phyloP scores from a whole-genome alignment of 1,140 invertebrate species.

The Rhopalosiphum maidis region DNA sequence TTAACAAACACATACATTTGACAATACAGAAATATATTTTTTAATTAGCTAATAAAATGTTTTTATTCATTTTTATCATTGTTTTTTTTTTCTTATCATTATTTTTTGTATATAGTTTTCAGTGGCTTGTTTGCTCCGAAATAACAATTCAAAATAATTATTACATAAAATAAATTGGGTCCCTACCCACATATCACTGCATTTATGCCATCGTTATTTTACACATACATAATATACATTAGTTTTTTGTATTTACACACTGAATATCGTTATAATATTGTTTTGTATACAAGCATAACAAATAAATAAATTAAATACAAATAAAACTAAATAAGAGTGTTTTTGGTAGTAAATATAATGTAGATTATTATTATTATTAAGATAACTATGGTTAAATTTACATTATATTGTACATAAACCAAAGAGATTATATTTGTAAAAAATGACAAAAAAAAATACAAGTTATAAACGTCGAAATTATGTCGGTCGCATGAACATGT shows the following conservation, averaged over 20 bases:
- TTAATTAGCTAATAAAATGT: constrained; percentile 58
- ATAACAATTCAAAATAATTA: constrained; percentile 56
- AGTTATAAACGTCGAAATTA: constrained; percentile 36
- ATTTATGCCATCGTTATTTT: constrained; percentile 47
- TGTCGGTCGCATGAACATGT: constrained; percentile 26
- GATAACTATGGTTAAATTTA: constrained; percentile 49
- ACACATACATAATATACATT: constrained; percentile 52
- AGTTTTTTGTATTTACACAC: constrained; percentile 51
- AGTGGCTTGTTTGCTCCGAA: constrained; percentile 28
- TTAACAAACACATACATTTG: constrained; percentile 29
- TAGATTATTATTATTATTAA: constrained; percentile 52
- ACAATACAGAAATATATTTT: constrained; percentile 57
- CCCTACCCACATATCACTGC: constrained; percentile 57
- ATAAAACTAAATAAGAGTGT: constrained; percentile 51
- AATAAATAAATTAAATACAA: constrained; percentile 46
- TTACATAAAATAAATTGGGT: constrained; percentile 57
- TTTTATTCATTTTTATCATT: constrained; percentile 45
- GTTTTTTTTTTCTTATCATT: constrained; percentile 41
- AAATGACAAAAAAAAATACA: constrained; percentile 14
- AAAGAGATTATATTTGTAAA: constrained; percentile 48
- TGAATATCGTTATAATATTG: constrained; percentile 38
- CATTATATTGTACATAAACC: constrained; percentile 43
- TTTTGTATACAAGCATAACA: constrained; percentile 47
- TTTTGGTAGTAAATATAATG: constrained; percentile 53
- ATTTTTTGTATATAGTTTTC: constrained; percentile 38